These are phyloP conservation scores for Lypha dubia DNA, from an alignment of 2,888 invertebrate species.

Conservation along the genomic window DNA sequence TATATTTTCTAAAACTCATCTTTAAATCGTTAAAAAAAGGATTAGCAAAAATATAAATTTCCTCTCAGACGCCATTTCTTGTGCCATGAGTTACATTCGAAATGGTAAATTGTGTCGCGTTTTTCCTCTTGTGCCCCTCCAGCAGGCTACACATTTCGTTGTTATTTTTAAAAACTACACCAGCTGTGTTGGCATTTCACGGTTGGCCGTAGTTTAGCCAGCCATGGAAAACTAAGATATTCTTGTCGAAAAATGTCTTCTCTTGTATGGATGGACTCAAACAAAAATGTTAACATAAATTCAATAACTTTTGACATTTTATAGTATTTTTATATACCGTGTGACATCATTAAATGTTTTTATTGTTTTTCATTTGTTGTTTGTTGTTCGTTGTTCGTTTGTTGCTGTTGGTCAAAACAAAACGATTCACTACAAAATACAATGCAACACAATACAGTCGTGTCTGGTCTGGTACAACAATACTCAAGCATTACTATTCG, in stretches of 20 bases:
- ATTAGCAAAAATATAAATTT: slow-evolving; percentile 45
- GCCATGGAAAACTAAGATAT: background rate
- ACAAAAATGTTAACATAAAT: slow-evolving; percentile 73
- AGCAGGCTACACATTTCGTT: background rate
- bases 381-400: slow-evolving; percentile 62
- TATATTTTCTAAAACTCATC: slow-evolving; percentile 52
- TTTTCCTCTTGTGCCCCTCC: background rate
- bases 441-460: slow-evolving; percentile 38
- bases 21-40: slow-evolving; percentile 36
- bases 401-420: slow-evolving; percentile 67
- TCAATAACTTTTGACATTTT: slow-evolving; percentile 76
- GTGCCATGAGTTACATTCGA: background rate
- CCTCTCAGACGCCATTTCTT: slow-evolving; percentile 23
- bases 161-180: slow-evolving; percentile 2
- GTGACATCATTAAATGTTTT: slow-evolving; percentile 75
- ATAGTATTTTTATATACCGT: slow-evolving; percentile 75
- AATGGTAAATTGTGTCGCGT: background rate
- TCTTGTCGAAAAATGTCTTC: slow-evolving; percentile 31
- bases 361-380: slow-evolving; percentile 70
- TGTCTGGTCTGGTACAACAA: slow-evolving; percentile 10
- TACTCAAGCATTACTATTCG: slow-evolving; percentile 10
- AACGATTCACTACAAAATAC: slow-evolving; percentile 46
- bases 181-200: slow-evolving; percentile 51
- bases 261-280: slow-evolving; percentile 54
- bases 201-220: slow-evolving; percentile 35